A percentile compares a stretch with the other conserved stretches of the same genome.
Conservation (phyloP, 2,888 invertebrate species). For the Phyto melanocephala region DNA sequence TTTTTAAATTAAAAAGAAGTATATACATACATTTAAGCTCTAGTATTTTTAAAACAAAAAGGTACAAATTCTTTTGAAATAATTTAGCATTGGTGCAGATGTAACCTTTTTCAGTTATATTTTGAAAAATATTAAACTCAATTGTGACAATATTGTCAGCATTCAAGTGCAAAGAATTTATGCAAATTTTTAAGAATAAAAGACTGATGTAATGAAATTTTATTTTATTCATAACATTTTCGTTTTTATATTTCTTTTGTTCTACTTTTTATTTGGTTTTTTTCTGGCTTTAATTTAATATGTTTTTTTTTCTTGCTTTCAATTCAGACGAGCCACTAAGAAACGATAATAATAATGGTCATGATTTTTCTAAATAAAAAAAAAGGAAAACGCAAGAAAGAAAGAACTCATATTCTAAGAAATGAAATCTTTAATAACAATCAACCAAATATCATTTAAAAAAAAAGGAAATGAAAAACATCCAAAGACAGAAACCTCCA, state of each 20-base stretch:
- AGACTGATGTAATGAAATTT: constrained; percentile 58
- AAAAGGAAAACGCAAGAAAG: not conserved
- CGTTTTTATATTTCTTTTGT: not conserved
- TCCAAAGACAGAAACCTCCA: not conserved
- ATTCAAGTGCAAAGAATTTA: constrained; percentile 51
- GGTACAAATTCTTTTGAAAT: too few relatives aligned
- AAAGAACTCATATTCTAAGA: constrained; percentile 6
- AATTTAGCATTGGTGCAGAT: too few relatives aligned
- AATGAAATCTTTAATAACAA: constrained; percentile 40
- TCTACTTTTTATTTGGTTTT: not conserved
- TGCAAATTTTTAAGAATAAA: constrained; percentile 55
- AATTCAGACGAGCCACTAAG: constrained; percentile 18
- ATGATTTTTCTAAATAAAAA: constrained; percentile 13
- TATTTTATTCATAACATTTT: constrained; percentile 56
- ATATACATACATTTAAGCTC: too few relatives aligned
- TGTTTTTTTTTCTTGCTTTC: not conserved
- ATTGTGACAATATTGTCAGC: constrained; percentile 52
- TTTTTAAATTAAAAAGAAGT: too few relatives aligned
- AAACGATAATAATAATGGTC: constrained; percentile 50
- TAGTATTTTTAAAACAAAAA: too few relatives aligned
- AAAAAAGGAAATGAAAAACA: constrained; percentile 43
- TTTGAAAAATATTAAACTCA: constrained; percentile 19
- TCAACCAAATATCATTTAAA: constrained; percentile 26
- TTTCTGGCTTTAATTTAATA: not conserved
- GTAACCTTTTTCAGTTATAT: not conserved